Base-by-base conservation (phyloP, 2,113 vertebrate genomes). In the Myxocyprinus asiaticus region DNA sequence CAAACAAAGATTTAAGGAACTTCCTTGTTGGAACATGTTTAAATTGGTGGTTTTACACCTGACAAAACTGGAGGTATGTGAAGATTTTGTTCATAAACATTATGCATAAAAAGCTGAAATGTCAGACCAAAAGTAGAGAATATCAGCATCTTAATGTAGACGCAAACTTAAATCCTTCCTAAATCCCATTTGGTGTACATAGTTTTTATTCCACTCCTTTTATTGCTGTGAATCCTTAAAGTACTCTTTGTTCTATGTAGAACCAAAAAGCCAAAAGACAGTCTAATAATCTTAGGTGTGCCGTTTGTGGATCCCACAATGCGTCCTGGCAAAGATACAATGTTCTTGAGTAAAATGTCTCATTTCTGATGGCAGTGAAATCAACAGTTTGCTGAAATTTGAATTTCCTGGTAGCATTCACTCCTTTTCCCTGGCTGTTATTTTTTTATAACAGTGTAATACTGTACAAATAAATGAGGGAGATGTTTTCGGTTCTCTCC, bases 401-500 rank as follows among this genome's bases (percentile, higher is more conserved):
- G 88, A 84, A 80, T 74, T 64, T 76, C 85, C 58, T 83, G 22
- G 22, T 89, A 85, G 81, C 77, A 86, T 89, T 79, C 79, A 83
- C 82, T 88, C 83, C 84, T 81, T 82, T 85, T 84, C 83, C 80
- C 81, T 58, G 71, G 48, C 67, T 65, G 8, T 84, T 56, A 58
- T 15, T 62, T 89, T n/a, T 90, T 91, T 90, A 88, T 84, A 86
- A 65, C 67, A 64, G 44, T 59, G 83, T 85, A 83, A 88, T 86
- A 82, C 79, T 86, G 72, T 87, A 85, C 82, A 86, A 94, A 93
- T 90, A 92, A 94, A 92, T 73, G 11, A 77, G 45, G 45, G 77
- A 53, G 77, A n/a, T n/a, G n/a, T 72, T 83, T 80, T 71, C 43
- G 58, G 74, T 71, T 71, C 17, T 76, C 17, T 56, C 56, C 42